phyloP scores from a whole-genome alignment of 2,113 vertebrate species.

The Aplodontia rufa region DNA sequence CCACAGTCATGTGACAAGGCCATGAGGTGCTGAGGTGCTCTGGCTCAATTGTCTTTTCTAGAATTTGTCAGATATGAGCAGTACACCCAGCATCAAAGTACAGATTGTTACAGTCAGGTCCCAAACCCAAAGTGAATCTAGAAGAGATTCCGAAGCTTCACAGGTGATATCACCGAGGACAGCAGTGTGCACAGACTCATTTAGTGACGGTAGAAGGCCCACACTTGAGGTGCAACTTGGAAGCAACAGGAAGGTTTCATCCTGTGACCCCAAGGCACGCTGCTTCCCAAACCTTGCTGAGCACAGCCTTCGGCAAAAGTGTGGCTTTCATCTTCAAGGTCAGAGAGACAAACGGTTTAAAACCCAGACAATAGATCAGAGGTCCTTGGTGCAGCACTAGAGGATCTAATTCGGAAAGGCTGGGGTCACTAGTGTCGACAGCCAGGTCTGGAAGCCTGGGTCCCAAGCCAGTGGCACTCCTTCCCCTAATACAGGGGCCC shows the following conservation, averaged over 20 bases:
- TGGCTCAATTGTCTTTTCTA: not conserved
- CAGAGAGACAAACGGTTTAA: not conserved
- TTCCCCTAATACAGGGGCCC: not conserved
- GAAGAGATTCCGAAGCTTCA: not conserved
- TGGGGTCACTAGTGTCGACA: not conserved
- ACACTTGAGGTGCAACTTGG: too few species aligned
- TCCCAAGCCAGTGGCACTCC: not conserved
- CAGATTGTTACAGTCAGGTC: not conserved
- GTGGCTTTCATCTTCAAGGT: not conserved
- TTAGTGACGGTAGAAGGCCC: too few species aligned
- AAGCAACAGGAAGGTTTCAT: too few species aligned
- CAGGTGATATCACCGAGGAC: not conserved
- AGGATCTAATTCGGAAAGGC: not conserved
- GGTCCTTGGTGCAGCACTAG: not conserved
- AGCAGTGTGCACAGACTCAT: too few species aligned
- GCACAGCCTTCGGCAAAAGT: not conserved
- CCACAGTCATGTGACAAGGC: not conserved
- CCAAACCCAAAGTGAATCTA: not conserved
- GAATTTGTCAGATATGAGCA: not conserved
- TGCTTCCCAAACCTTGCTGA: not conserved
- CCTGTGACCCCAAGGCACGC: accelerated
- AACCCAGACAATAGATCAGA: not conserved
- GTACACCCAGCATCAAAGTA: not conserved
- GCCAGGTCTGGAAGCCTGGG: not conserved
- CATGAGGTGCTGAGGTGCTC: not conserved